Evolutionary conservation across 2,888 invertebrate genomes (phyloP).

Genomic region (Hypomecis punctinalis): DNA sequence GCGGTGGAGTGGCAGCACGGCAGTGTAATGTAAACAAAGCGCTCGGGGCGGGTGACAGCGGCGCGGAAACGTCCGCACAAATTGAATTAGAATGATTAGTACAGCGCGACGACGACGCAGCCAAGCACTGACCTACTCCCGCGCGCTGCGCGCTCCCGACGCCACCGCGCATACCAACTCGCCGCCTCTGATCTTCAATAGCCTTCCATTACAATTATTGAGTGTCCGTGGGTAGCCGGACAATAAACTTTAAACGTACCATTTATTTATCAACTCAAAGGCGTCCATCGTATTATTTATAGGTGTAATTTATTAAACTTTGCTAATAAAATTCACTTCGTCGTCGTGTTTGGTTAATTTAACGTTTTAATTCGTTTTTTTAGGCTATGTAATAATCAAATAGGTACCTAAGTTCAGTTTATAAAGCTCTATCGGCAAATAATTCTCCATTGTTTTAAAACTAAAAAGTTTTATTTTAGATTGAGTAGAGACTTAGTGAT

Average conservation of each 20-base stretch:
- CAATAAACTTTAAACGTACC: slow-evolving; percentile 43
- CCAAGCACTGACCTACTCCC: slow-evolving; percentile 37
- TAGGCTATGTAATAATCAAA: slow-evolving; percentile 2
- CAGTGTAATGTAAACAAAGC: slow-evolving; percentile 74
- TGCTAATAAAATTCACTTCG: slow-evolving; percentile 32
- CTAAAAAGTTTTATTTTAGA: background rate
- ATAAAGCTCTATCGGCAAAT: background rate
- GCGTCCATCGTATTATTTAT: slow-evolving; percentile 37
- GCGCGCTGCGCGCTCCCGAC: slow-evolving; percentile 24
- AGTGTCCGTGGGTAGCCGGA: slow-evolving; percentile 42
- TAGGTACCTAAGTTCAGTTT: background rate
- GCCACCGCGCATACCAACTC: slow-evolving; percentile 38
- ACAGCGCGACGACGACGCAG: slow-evolving; percentile 47
- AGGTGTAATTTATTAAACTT: slow-evolving; percentile 33
- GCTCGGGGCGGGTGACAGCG: slow-evolving; percentile 49
- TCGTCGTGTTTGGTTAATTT: slow-evolving; percentile 21
- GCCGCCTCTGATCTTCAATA: slow-evolving; percentile 45
- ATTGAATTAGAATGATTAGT: slow-evolving; percentile 76
- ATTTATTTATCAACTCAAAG: slow-evolving; percentile 37
- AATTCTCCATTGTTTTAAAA: background rate
- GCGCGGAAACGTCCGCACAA: slow-evolving; percentile 64
- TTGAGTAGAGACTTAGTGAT: background rate
- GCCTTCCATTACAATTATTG: slow-evolving; percentile 47
- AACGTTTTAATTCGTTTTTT: slow-evolving; percentile 24
- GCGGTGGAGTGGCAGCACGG: slow-evolving; percentile 64